phyloP scores from a whole-genome alignment of 2,888 invertebrate species.

The Bhutanitis thaidina region DNA sequence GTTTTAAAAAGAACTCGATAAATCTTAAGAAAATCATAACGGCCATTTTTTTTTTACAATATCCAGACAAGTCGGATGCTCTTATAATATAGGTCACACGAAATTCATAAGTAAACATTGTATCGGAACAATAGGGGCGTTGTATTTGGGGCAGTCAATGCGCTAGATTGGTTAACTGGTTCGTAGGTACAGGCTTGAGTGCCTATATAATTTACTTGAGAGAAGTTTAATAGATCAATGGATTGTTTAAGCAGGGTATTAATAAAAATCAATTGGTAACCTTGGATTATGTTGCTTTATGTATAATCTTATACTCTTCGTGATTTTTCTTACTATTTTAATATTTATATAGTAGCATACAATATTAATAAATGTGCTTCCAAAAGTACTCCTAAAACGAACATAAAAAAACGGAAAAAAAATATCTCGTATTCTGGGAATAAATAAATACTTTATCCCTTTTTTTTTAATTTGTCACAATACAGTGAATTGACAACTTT shows the following conservation, averaged over 20 bases:
- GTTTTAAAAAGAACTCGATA: not conserved
- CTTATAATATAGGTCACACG: constrained; percentile 19
- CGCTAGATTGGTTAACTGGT: constrained; percentile 35
- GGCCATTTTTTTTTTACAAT: constrained; percentile 22
- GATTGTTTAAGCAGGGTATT: constrained; percentile 25
- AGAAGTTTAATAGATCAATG: constrained; percentile 24
- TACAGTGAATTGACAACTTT: too few relatives aligned
- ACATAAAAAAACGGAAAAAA: too few relatives aligned
- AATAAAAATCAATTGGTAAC: constrained; percentile 8
- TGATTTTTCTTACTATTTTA: too few relatives aligned
- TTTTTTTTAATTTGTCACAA: too few relatives aligned
- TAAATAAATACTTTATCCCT: too few relatives aligned
- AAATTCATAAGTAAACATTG: constrained; percentile 19
- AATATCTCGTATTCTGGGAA: too few relatives aligned
- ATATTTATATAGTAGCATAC: too few relatives aligned
- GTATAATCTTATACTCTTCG: too few relatives aligned
- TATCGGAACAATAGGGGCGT: constrained; percentile 34
- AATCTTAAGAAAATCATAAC: constrained; percentile 13
- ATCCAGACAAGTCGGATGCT: constrained; percentile 22
- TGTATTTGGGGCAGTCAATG: constrained; percentile 34
- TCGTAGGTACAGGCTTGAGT: constrained; percentile 15
- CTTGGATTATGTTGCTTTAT: not conserved
- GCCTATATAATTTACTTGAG: constrained; percentile 16
- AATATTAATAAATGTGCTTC: too few relatives aligned
- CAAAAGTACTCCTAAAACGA: too few relatives aligned